Conservation (phyloP, 2,113 vertebrate genomes). For the Leucoraja erinaceus region DNA sequence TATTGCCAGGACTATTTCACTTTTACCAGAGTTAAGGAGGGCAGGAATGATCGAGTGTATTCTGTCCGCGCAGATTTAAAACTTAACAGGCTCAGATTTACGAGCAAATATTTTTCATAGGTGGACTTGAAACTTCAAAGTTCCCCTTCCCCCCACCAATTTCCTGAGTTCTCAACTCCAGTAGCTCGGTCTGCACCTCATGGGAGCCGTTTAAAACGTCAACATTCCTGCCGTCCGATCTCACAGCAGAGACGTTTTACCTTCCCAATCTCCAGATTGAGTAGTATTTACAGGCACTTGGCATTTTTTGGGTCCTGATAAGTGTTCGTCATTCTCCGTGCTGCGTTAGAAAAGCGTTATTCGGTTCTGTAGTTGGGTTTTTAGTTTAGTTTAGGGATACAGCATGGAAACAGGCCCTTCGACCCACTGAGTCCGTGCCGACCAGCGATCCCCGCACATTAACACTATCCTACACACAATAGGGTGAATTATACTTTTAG, state of each 20-base stretch:
- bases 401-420: too few relatives aligned
- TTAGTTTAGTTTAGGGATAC: too few relatives aligned
- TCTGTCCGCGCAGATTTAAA: background rate
- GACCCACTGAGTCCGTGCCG: too few relatives aligned
- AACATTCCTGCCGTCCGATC: background rate
- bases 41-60: background rate
- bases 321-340: background rate
- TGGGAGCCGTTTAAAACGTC: constrained; percentile 1
- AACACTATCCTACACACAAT: too few relatives aligned
- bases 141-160: background rate
- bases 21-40: background rate
- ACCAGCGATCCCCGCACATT: too few relatives aligned
- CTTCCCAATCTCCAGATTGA: background rate
- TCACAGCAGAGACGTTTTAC: background rate
- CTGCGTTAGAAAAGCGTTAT: background rate
- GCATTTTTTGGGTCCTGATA: background rate
- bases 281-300: background rate
- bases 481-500: too few relatives aligned
- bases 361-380: background rate
- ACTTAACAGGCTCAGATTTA: background rate
- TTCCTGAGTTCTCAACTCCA: background rate
- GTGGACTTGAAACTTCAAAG: background rate
- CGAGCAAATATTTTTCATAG: background rate
- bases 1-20: background rate
- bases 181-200: background rate